These are phyloP conservation scores for Hycleus cichorii DNA, from an alignment of 1,140 invertebrate species.

Conservation along the genomic window DNA sequence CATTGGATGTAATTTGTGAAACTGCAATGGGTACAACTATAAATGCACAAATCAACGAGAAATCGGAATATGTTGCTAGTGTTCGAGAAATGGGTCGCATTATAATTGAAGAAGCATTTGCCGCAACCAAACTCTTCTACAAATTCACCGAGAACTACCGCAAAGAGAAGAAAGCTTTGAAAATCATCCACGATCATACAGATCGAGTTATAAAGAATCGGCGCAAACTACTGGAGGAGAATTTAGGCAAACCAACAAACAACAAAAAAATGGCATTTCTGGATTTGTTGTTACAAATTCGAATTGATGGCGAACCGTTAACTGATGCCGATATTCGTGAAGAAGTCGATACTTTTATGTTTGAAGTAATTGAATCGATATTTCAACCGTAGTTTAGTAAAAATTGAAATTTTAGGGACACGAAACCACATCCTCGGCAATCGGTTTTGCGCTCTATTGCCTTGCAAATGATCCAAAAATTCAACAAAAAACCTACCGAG, in stretches of 20 bases:
- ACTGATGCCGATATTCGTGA: constrained; percentile 63
- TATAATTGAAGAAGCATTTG: constrained; percentile 38
- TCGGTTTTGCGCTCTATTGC: constrained; percentile 42
- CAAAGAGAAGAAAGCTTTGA: constrained; percentile 46
- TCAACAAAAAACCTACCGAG: constrained; percentile 39
- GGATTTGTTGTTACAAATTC: constrained; percentile 59
- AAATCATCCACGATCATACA: constrained; percentile 62
- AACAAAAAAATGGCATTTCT: constrained; percentile 59
- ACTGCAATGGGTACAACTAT: constrained; percentile 68
- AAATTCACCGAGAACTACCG: constrained; percentile 23
- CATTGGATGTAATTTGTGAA: constrained; percentile 73
- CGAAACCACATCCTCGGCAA: constrained; percentile 41
- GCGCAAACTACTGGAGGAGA: constrained; percentile 32
- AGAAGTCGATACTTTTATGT: constrained; percentile 84
- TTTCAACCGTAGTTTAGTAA: too few relatives aligned
- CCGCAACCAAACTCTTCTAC: constrained; percentile 34
- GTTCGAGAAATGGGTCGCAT: constrained; percentile 50
- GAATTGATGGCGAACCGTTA: constrained; percentile 50
- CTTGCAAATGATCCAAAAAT: constrained; percentile 50
- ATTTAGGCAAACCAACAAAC: not conserved
- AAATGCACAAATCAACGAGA: constrained; percentile 59
- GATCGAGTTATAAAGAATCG: constrained; percentile 47
- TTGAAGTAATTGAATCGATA: constrained; percentile 49
- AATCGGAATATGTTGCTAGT: constrained; percentile 66
- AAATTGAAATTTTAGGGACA: constrained; percentile 27